These are phyloP conservation scores for Bemisia tabaci DNA, from an alignment of 1,140 invertebrate genomes.

Conservation along the genomic window DNA sequence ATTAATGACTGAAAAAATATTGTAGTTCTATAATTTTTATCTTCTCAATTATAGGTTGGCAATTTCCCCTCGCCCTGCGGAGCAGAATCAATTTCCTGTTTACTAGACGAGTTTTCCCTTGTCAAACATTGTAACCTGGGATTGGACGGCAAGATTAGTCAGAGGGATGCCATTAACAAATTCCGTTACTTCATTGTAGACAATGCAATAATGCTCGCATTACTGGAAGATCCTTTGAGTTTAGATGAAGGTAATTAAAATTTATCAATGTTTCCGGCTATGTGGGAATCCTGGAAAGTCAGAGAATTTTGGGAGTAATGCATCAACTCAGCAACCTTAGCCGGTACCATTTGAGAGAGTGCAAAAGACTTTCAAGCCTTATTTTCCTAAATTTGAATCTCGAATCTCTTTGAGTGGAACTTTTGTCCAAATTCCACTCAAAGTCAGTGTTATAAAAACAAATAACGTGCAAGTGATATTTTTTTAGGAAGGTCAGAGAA, in stretches of 20 bases:
- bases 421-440: too few species aligned
- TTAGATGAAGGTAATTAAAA: slow-evolving; percentile 46
- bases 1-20: too few species aligned
- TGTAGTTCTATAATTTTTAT: too few species aligned
- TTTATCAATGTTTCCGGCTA: not conserved
- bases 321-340: not conserved
- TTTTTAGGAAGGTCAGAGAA: too few species aligned
- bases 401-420: too few species aligned
- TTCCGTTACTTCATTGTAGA: slow-evolving; percentile 87
- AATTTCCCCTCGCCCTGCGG: slow-evolving; percentile 74
- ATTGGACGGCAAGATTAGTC: slow-evolving; percentile 35
- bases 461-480: too few species aligned
- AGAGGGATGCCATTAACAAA: slow-evolving; percentile 41
- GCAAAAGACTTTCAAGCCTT: not conserved
- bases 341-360: not conserved
- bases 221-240: slow-evolving; percentile 81
- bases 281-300: too few species aligned
- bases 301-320: not conserved
- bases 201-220: slow-evolving; percentile 71
- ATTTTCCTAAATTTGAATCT: too few species aligned
- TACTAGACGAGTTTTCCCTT: slow-evolving; percentile 76
- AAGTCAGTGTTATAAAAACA: too few species aligned
- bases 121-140: slow-evolving; percentile 60
- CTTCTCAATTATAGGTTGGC: slow-evolving; percentile 54
- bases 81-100: slow-evolving; percentile 66